phyloP scores from a whole-genome alignment of 2,797 vertebrate species.

The Diplodus sargus region DNA sequence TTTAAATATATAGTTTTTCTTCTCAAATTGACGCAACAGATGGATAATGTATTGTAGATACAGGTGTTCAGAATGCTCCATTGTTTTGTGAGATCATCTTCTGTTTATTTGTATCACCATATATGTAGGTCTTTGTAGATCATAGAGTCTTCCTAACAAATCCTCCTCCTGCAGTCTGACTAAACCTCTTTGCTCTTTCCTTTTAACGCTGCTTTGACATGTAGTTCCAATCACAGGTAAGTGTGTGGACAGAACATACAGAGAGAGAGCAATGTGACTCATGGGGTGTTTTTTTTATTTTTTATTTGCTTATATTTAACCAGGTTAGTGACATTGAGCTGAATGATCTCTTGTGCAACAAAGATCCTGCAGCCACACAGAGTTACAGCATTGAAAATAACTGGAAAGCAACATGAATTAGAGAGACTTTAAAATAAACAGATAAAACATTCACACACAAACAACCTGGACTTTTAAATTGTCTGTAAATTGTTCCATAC shows the following conservation, averaged over 20 bases:
- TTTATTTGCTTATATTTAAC: too few species aligned
- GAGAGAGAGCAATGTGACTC: neutral
- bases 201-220: constrained; percentile 88
- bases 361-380: too few species aligned
- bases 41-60: neutral
- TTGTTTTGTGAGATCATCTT: constrained; percentile 12
- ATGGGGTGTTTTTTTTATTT: constrained; percentile 5
- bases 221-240: constrained; percentile 99
- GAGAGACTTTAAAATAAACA: too few species aligned
- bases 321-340: too few species aligned
- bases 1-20: constrained; percentile 9
- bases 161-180: constrained; percentile 30
- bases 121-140: constrained; percentile 3
- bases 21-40: neutral
- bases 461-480: too few species aligned
- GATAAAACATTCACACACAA: too few species aligned
- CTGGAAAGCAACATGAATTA: too few species aligned
- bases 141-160: constrained; percentile 16
- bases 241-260: constrained; percentile 81
- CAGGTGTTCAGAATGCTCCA: neutral
- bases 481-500: too few species aligned
- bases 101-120: constrained; percentile 13
- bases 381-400: too few species aligned
- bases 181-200: constrained; percentile 71
- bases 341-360: too few species aligned